phyloP scores from a whole-genome alignment of 2,888 invertebrate genomes.

The Drosophila siamana region DNA sequence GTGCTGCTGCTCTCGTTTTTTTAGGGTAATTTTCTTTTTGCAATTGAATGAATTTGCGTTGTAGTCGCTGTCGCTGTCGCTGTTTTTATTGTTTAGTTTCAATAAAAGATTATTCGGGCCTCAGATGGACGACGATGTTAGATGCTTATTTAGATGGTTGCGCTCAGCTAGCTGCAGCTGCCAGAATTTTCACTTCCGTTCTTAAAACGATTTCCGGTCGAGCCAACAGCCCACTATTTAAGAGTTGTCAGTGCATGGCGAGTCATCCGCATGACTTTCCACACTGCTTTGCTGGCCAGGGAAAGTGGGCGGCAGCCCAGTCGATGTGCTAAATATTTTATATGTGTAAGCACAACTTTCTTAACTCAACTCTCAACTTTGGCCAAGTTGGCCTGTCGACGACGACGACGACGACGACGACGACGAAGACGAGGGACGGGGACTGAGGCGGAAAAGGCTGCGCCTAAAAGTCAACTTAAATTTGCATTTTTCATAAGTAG shows the following conservation, averaged over 20 bases:
- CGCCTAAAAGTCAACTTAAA: conserved; percentile 82
- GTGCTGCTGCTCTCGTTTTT: conserved; percentile 28
- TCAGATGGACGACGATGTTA: conserved; percentile 61
- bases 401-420: too few relatives aligned
- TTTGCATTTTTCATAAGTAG: conserved; percentile 84
- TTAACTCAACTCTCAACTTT: conserved; percentile 37
- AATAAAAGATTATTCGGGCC: conserved; percentile 72
- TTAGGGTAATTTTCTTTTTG: conserved; percentile 80
- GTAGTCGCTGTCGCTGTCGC: conserved; percentile 61
- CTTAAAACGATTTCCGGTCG: conserved; percentile 76
- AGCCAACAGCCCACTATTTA: conserved; percentile 38
- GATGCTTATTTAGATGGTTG: conserved; percentile 77
- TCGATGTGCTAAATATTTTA: conserved; percentile 50
- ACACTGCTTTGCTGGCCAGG: conserved; percentile 51
- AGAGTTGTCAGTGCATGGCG: conserved; percentile 67
- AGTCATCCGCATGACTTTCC: conserved; percentile 53
- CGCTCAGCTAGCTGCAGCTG: conserved; percentile 74
- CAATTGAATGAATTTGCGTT: conserved; percentile 83
- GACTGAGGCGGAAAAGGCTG: conserved; percentile 42
- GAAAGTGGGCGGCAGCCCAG: background rate
- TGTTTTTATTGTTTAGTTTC: conserved; percentile 65
- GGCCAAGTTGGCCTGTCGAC: conserved; percentile 13
- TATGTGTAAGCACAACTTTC: conserved; percentile 60
- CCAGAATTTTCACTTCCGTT: conserved; percentile 78
- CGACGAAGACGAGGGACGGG: conserved; percentile 1